Conservation (phyloP, 2,113 vertebrate genomes). For the Columbina picui region DNA sequence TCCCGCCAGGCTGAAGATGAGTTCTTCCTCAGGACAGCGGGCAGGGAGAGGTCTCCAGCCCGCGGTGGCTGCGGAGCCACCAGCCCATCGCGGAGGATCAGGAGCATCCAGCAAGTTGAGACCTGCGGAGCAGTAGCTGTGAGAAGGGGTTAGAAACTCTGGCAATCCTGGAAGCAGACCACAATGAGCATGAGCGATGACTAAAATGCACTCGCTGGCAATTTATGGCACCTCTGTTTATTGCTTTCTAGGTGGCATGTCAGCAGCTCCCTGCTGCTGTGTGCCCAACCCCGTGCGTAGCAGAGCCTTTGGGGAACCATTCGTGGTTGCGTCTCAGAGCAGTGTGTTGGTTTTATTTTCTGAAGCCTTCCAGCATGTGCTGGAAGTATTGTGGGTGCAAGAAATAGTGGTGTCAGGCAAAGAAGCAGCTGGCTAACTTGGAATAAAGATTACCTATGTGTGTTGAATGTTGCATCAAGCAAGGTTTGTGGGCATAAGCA, state of each 20-base stretch:
- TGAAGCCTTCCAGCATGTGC: background rate
- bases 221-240: background rate
- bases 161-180: background rate
- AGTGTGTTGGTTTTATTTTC: background rate
- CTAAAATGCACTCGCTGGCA: background rate
- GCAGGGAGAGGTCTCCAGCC: background rate
- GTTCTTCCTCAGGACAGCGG: accelerated
- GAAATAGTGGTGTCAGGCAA: background rate
- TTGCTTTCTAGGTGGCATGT: background rate
- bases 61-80: background rate
- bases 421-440: background rate
- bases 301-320: background rate
- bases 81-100: no score
- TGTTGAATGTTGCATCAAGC: background rate
- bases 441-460: background rate
- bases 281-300: accelerated
- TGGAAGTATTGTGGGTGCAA: background rate
- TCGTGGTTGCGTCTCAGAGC: background rate
- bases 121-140: background rate
- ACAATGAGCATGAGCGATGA: background rate
- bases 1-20: background rate
- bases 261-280: background rate
- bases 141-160: background rate
- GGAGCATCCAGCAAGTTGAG: background rate
- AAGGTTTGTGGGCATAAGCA: background rate